Percentiles rank a stretch among this genome's conserved stretches.
Conservation (phyloP, 2,113 vertebrate species). For the Telmatochromis brichardi region DNA sequence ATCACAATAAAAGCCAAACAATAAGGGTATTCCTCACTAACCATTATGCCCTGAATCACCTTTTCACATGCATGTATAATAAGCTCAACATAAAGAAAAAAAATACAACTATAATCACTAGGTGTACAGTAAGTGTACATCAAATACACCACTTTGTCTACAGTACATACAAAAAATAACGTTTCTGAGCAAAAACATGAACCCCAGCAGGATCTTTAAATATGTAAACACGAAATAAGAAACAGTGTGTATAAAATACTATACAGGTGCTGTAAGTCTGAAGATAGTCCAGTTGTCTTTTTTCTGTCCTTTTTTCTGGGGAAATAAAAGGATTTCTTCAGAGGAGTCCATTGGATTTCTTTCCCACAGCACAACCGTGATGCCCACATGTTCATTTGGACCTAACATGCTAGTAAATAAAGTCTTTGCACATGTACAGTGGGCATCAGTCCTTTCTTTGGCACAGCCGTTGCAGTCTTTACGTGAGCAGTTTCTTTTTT, state of each 20-base stretch:
- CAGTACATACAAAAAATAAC: constrained; percentile 28
- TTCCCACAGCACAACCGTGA: not conserved
- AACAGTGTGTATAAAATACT: constrained; percentile 41
- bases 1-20: not conserved
- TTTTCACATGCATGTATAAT: constrained; percentile 45
- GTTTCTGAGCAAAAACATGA: constrained; percentile 9
- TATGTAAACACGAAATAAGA: constrained; percentile 48
- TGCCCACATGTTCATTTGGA: not conserved
- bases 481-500: accelerated
- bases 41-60: not conserved
- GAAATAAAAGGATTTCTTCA: not conserved
- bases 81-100: constrained; percentile 8
- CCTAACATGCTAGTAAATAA: not conserved
- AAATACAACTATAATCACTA: constrained; percentile 23
- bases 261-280: not conserved
- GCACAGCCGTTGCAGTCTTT: not conserved
- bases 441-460: not conserved
- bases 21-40: not conserved
- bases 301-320: not conserved
- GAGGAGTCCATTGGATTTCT: not conserved
- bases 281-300: not conserved
- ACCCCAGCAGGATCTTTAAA: not conserved
- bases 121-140: not conserved
- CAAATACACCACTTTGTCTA: constrained; percentile 17
- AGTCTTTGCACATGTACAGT: not conserved